Percentiles rank a stretch among this genome's conserved stretches.
phyloP scores from a whole-genome alignment of 2,888 invertebrate species.

The Atethmia centrago region DNA sequence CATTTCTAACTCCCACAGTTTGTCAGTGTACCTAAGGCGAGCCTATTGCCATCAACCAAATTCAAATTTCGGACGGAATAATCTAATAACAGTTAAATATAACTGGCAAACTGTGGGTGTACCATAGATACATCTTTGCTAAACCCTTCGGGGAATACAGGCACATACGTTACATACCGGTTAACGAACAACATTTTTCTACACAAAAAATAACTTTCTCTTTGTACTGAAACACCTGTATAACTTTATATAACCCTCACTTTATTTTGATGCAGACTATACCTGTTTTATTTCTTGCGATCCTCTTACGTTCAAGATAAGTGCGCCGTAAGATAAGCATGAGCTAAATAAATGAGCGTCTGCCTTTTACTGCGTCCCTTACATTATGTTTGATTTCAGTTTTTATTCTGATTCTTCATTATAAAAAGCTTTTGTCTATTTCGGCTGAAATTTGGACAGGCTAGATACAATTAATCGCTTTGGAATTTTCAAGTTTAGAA shows the following conservation, averaged over 20 bases:
- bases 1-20: background rate
- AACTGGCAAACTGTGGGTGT: background rate
- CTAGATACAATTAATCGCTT: too few species aligned
- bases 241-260: background rate
- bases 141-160: background rate
- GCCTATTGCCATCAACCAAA: background rate
- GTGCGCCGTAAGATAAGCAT: conserved; percentile 33
- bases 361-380: conserved; percentile 18
- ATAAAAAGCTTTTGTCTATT: conserved; percentile 1
- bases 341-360: conserved; percentile 27
- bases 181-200: background rate
- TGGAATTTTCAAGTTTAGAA: too few species aligned
- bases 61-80: background rate
- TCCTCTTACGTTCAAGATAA: conserved; percentile 35
- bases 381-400: conserved; percentile 17
- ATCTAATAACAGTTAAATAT: background rate
- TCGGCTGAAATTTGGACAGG: background rate
- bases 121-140: background rate
- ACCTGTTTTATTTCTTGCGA: conserved; percentile 30
- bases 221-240: background rate
- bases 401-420: conserved; percentile 17
- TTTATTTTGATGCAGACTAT: conserved; percentile 27
- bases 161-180: background rate
- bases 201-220: background rate
- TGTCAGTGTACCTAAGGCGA: background rate